These are phyloP conservation scores for Eucidaris tribuloides DNA, from an alignment of 35 echinoderm and acorn worm genomes.

Conservation along the genomic window DNA sequence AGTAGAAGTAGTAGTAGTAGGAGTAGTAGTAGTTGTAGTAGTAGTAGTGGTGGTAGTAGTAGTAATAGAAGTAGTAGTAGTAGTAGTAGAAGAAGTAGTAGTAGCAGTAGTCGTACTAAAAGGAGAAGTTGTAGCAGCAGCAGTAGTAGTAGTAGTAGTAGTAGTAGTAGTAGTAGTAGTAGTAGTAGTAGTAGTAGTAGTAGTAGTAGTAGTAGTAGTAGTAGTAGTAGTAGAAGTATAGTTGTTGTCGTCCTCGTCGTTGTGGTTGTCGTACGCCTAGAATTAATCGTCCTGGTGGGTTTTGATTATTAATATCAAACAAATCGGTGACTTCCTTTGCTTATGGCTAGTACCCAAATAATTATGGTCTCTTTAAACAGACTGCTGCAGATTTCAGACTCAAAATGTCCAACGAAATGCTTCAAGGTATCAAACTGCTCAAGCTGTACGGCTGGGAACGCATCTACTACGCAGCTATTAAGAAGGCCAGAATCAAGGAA, in stretches of 20 bases:
- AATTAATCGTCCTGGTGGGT: background rate
- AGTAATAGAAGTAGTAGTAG: background rate
- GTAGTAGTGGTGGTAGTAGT: background rate
- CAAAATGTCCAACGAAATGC: slow-evolving; percentile 52
- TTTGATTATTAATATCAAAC: background rate
- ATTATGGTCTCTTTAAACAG: background rate
- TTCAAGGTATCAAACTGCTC: slow-evolving; percentile 70
- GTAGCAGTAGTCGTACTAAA: too few species aligned
- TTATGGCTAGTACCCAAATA: background rate
- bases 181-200: too few species aligned
- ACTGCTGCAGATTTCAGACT: slow-evolving; percentile 32
- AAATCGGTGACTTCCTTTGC: background rate
- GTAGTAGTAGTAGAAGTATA: background rate
- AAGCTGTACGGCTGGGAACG: slow-evolving; percentile 66
- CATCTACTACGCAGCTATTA: slow-evolving; percentile 44
- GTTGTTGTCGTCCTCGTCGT: background rate
- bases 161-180: background rate
- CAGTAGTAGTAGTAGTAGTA: background rate
- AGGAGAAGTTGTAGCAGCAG: background rate
- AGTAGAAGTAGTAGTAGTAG: background rate
- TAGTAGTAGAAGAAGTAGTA: background rate
- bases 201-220: background rate
- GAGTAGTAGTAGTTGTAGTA: too few species aligned
- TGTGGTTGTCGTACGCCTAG: background rate
- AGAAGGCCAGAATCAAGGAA: slow-evolving; percentile 33